phyloP scores from a whole-genome alignment of 1,140 invertebrate genomes.

The Drosophila kurseongensis region DNA sequence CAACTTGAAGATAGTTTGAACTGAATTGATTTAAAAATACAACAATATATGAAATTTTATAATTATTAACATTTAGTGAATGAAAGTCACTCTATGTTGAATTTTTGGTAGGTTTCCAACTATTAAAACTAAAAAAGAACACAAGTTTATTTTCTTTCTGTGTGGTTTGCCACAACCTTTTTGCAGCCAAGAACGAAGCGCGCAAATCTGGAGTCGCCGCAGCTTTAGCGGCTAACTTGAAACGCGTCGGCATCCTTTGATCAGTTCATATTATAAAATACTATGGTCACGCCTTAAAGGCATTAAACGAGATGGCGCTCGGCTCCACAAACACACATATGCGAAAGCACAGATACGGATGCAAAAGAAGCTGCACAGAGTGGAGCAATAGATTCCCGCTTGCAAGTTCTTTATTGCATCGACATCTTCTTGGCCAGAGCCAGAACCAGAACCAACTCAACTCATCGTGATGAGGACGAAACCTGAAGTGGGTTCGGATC shows the following conservation, averaged over 20 bases:
- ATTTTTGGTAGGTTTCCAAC: too few species aligned
- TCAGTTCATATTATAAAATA: slow-evolving; percentile 85
- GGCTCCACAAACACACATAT: slow-evolving; percentile 60
- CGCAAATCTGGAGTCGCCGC: slow-evolving; percentile 75
- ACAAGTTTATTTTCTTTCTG: not conserved
- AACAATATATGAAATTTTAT: too few species aligned
- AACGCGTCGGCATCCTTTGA: slow-evolving; percentile 83
- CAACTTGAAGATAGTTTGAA: too few species aligned
- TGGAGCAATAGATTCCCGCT: slow-evolving; percentile 72
- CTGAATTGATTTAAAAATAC: too few species aligned
- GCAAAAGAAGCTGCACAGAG: slow-evolving; percentile 24
- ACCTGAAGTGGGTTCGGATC: slow-evolving; percentile 53
- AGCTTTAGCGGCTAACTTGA: slow-evolving; percentile 79
- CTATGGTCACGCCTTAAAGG: slow-evolving; percentile 85
- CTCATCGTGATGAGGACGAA: slow-evolving; percentile 54
- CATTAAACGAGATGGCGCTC: slow-evolving; percentile 85
- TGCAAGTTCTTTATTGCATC: slow-evolving; percentile 72
- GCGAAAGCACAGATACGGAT: slow-evolving; percentile 10
- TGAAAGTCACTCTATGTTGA: too few species aligned
- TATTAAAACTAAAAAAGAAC: too few species aligned
- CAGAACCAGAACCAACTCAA: slow-evolving; percentile 29
- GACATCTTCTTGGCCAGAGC: slow-evolving; percentile 39
- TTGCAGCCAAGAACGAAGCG: slow-evolving; percentile 64
- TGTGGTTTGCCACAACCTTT: slow-evolving; percentile 29
- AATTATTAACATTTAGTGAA: too few species aligned